Evolutionary conservation across 2,888 invertebrate genomes (phyloP).

Genomic region (Athetis lepigone): DNA sequence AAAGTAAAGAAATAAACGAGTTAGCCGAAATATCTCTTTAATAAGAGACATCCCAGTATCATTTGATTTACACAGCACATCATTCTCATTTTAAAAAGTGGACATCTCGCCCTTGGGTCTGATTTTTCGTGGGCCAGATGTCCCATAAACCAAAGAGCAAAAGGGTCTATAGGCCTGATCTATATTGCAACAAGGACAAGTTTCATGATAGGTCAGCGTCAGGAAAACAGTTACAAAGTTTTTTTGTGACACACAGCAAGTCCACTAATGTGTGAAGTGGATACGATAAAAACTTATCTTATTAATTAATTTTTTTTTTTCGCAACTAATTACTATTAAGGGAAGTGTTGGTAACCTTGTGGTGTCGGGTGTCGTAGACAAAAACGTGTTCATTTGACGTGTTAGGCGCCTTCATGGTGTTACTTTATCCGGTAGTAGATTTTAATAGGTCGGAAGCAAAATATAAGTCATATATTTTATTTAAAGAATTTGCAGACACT

Average conservation of each 20-base stretch:
- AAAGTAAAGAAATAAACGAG: no score
- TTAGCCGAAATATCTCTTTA: no score
- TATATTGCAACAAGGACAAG: not conserved
- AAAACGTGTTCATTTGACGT: slow-evolving; percentile 14
- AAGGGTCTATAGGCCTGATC: no score
- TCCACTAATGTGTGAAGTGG: not conserved
- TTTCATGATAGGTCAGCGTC: not conserved
- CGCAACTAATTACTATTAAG: slow-evolving; percentile 22
- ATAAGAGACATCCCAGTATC: no score
- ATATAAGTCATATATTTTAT: no score
- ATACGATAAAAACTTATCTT: slow-evolving; percentile 10
- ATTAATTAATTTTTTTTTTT: slow-evolving; percentile 19
- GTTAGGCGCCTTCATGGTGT: not conserved
- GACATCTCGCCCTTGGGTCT: no score
- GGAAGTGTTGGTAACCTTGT: slow-evolving; percentile 30
- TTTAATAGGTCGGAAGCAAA: not conserved
- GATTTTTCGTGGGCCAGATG: no score
- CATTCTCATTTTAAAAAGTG: no score
- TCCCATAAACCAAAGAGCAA: no score
- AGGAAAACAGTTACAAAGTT: not conserved
- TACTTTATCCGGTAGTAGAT: not conserved
- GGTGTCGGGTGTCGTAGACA: slow-evolving; percentile 6
- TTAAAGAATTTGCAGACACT: no score
- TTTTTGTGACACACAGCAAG: not conserved
- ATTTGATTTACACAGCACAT: no score